Conservation (phyloP, 2,113 vertebrate species). For the Lipophrys pholis region DNA sequence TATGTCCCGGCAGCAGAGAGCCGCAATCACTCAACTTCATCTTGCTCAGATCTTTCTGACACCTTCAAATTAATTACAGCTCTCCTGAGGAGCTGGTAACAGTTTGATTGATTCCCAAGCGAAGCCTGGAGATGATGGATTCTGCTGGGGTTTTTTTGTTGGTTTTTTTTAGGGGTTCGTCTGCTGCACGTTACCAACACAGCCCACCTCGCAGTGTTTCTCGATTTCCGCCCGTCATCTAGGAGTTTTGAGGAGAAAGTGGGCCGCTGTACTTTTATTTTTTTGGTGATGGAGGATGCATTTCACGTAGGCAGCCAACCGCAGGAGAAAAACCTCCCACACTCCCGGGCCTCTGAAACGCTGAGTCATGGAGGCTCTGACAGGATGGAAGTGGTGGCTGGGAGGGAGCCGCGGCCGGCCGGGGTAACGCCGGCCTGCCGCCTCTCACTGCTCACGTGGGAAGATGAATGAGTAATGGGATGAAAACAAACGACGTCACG, state of each 20-base stretch:
- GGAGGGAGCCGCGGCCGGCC: conserved; percentile 29
- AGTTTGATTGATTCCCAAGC: conserved; percentile 16
- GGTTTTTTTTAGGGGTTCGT: too few species aligned
- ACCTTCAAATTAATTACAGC: conserved; percentile 38
- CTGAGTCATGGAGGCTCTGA: conserved; percentile 75
- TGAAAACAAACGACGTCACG: conserved; percentile 28
- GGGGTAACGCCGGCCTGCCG: conserved; percentile 29
- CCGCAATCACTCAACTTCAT: conserved; percentile 30
- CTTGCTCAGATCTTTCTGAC: conserved; percentile 41
- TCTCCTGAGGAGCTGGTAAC: neutral
- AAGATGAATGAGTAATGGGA: conserved; percentile 49
- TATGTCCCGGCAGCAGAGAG: conserved; percentile 26
- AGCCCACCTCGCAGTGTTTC: conserved; percentile 22
- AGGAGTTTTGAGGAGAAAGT: conserved; percentile 38
- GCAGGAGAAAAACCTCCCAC: conserved; percentile 72
- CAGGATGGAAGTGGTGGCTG: conserved; percentile 65
- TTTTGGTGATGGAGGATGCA: conserved; percentile 53
- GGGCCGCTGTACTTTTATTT: conserved; percentile 27
- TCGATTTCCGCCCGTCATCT: conserved; percentile 43
- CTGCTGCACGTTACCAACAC: too few species aligned
- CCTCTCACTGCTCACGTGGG: conserved; percentile 55
- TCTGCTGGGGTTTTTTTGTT: too few species aligned
- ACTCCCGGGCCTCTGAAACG: conserved; percentile 65
- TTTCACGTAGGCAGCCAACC: conserved; percentile 69
- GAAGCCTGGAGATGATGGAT: too few species aligned